Evolutionary conservation across 2,888 invertebrate species (phyloP), one percentile per base, ranked within the genome.

Genomic region (Volucella bombylans): DNA sequence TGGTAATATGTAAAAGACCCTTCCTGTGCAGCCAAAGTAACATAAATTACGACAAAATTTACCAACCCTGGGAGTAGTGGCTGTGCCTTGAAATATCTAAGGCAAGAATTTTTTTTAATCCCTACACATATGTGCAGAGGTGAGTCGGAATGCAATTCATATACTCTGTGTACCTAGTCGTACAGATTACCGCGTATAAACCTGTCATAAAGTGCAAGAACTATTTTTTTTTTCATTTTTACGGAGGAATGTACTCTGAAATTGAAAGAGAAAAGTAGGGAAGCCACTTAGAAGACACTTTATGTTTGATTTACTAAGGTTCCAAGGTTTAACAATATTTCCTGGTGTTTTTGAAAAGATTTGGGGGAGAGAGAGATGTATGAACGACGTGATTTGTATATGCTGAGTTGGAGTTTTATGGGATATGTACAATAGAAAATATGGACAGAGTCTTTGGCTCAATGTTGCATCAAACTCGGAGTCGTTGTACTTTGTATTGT

Each of bases 171-270:
- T 31, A 31, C 31, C 6, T 6, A 31, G 31, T 31, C 31, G 31
- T 31, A 31, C 31, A 31, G 57, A 50, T n/a, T 39, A 18, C 59
- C 39, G 41, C 59, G 38, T 49, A 71, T 71, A 71, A 71, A 71
- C 68, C 57, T 69, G 68, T 57, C 59, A 47, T 57, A 57, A 57
- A 69, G 57, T 69, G 69, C 69, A 47, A 8, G 8, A 57, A n/a
- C n/a, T 3, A 39, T 18, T 18, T 55, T 43, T 43, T 64, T 64
- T 38, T 4, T 1, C 4, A 8, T 41, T 59, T 38, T 49, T 2
- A 15, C 3, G 31, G 31, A 31, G 6, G 6, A 31, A 31, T 6
- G 31, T 31, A 31, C 31, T 31, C 31, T 4, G 4, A 31, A 31
- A 31, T 31, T 31, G 31, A 31, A 31, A 31, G 31, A 23, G 49